Evolutionary conservation across 2,113 vertebrate species (phyloP).

Genomic region (Mandrillus leucophaeus): DNA sequence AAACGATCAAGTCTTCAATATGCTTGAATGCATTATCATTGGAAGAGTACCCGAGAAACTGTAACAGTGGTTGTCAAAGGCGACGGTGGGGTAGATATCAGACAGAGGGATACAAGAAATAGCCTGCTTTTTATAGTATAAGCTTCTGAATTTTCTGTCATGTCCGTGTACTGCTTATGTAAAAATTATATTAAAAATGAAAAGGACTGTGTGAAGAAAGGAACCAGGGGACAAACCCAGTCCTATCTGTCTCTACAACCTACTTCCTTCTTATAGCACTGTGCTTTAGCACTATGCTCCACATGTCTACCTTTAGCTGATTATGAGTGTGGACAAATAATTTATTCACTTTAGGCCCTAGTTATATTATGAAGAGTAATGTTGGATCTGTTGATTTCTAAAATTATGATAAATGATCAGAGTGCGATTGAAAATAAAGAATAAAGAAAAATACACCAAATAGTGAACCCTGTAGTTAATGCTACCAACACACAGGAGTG

Average conservation of each 20-base stretch:
- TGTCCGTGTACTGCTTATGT: background rate
- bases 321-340: background rate
- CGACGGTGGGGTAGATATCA: background rate
- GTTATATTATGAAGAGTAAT: constrained; percentile 2
- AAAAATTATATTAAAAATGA: background rate
- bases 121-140: background rate
- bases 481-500: background rate
- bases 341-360: constrained; percentile 21
- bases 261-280: background rate
- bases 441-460: background rate
- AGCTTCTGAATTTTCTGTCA: background rate
- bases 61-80: background rate
- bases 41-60: background rate
- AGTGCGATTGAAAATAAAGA: background rate
- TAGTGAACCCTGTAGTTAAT: background rate
- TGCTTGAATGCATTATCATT: background rate
- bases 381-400: background rate
- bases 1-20: background rate
- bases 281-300: background rate
- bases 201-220: background rate
- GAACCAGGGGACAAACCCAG: background rate
- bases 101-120: background rate
- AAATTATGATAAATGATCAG: background rate
- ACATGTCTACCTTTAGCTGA: background rate
- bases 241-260: background rate